Percentiles rank a stretch among this genome's conserved stretches.
Conservation (phyloP, 2,797 vertebrate species). For the Spatula versicolor region DNA sequence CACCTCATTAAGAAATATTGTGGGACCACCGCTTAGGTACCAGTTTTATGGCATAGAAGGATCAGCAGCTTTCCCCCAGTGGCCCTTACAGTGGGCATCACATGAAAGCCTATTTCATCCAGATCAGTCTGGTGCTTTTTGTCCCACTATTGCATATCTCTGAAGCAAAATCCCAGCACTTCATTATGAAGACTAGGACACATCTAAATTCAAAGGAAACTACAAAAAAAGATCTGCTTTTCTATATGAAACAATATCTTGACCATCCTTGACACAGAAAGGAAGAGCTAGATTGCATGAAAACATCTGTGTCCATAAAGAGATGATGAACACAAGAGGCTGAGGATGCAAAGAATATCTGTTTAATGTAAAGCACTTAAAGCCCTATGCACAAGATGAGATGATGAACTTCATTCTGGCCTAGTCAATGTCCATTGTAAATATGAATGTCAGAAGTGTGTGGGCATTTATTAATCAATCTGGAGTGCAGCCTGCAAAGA, state of each 20-base stretch:
- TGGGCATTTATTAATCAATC: neutral
- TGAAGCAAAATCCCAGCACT: neutral
- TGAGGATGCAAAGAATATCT: neutral
- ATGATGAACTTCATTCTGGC: neutral
- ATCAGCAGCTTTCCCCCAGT: neutral
- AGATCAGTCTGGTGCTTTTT: neutral
- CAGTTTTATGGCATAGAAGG: neutral
- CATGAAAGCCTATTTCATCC: neutral
- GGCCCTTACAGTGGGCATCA: fast-evolving
- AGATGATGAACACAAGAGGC: neutral
- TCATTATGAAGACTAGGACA: neutral
- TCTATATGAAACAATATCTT: neutral
- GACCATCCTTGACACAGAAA: neutral
- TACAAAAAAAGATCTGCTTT: neutral
- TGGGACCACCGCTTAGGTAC: neutral
- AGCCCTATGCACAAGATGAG: neutral
- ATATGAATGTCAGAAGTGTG: neutral
- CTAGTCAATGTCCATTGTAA: neutral
- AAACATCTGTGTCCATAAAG: neutral
- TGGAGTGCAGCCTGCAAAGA: neutral
- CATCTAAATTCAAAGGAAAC: neutral
- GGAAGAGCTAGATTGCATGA: neutral
- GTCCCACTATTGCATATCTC: neutral
- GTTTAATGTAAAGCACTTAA: neutral
- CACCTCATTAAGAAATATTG: fast-evolving